phyloP scores from a whole-genome alignment of 2,888 invertebrate genomes.

The Drosophila austrosaltans region DNA sequence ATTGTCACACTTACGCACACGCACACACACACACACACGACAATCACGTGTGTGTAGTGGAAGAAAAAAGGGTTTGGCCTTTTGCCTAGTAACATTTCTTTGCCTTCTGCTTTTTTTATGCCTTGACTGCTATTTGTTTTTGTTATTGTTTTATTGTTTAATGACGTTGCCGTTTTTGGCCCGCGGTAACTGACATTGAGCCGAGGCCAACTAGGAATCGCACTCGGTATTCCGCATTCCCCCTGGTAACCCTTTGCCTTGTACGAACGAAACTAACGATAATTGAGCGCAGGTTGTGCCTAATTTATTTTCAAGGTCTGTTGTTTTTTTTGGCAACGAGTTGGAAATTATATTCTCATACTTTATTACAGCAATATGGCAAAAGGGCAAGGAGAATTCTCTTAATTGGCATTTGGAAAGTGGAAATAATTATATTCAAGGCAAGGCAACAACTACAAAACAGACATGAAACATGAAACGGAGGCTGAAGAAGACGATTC shows the following conservation, averaged over 20 bases:
- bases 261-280: slow-evolving; percentile 67
- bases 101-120: slow-evolving; percentile 57
- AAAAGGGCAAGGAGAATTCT: slow-evolving; percentile 39
- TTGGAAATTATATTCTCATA: slow-evolving; percentile 69
- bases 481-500: background rate
- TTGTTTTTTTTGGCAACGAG: slow-evolving; percentile 60
- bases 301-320: slow-evolving; percentile 73
- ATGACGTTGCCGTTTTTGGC: slow-evolving; percentile 58
- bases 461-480: background rate
- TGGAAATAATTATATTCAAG: slow-evolving; percentile 70
- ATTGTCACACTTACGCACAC: slow-evolving; percentile 4
- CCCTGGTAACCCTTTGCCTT: slow-evolving; percentile 61
- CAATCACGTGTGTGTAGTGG: slow-evolving; percentile 13
- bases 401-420: slow-evolving; percentile 58
- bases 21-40: background rate
- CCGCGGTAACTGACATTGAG: slow-evolving; percentile 63
- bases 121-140: slow-evolving; percentile 26
- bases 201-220: slow-evolving; percentile 41
- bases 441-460: slow-evolving; percentile 20
- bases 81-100: slow-evolving; percentile 20
- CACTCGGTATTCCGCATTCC: slow-evolving; percentile 25
- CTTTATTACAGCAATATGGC: slow-evolving; percentile 57
- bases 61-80: slow-evolving; percentile 29
- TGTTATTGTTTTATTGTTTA: slow-evolving; percentile 48
- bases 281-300: slow-evolving; percentile 76